Percentiles rank a stretch among this genome's conserved stretches.
Conservation (phyloP, 1,140 invertebrate genomes). For the Ceratoteleas bidentatus region DNA sequence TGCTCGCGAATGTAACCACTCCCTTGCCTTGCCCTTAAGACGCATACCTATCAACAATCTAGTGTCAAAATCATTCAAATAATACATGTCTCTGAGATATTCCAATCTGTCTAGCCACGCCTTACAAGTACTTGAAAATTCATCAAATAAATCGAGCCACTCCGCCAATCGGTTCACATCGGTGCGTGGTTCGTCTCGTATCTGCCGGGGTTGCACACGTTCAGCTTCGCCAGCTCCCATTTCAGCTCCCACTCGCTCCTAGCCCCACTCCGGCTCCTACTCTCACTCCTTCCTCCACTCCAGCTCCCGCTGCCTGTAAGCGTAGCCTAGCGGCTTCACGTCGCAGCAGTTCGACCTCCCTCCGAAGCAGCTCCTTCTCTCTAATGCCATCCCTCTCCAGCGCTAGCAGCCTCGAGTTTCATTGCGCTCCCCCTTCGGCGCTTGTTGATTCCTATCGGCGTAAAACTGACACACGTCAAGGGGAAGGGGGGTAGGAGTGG, state of each 20-base stretch:
- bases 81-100: slow-evolving; percentile 21
- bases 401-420: too few species aligned
- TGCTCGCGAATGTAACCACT: slow-evolving; percentile 29
- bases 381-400: slow-evolving; percentile 3
- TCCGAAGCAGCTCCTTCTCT: slow-evolving; percentile 12
- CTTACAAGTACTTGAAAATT: slow-evolving; percentile 2
- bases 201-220: not conserved
- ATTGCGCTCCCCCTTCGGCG: not conserved
- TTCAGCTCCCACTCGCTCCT: not conserved
- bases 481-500: too few species aligned
- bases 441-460: too few species aligned
- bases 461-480: too few species aligned
- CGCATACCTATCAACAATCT: slow-evolving; percentile 26
- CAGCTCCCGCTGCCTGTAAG: too few species aligned
- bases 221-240: not conserved
- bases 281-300: too few species aligned
- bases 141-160: slow-evolving; percentile 28
- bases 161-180: slow-evolving; percentile 15
- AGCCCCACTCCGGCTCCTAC: too few species aligned
- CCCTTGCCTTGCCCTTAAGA: slow-evolving; percentile 19
- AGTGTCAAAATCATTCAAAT: slow-evolving; percentile 14
- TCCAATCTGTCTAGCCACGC: slow-evolving; percentile 14
- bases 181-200: not conserved
- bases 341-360: slow-evolving; percentile 22
- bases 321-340: slow-evolving; percentile 10